Conservation (phyloP, 2,113 vertebrate genomes). For the Atlantisia rogersi region DNA sequence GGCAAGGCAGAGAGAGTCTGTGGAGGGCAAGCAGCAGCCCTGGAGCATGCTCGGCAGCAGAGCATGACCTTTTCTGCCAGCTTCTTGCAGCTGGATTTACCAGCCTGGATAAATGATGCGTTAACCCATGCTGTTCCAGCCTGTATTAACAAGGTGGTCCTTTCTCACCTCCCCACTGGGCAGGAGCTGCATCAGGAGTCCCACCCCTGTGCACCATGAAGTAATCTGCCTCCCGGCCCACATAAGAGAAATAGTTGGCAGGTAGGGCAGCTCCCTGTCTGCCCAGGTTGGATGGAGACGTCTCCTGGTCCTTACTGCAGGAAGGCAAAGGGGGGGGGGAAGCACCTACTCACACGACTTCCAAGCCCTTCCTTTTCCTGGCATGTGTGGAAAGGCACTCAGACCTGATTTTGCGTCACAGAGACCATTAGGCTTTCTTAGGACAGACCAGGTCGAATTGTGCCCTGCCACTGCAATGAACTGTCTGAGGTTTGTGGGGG, state of each 20-base stretch:
- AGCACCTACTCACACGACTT: neutral
- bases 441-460: neutral
- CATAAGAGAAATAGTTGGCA: neutral
- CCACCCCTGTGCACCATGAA: neutral
- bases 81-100: neutral
- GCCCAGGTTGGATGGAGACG: neutral
- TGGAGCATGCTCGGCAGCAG: fast-evolving
- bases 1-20: neutral
- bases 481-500: neutral
- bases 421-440: neutral
- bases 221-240: neutral
- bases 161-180: fast-evolving
- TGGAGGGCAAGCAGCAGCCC: neutral
- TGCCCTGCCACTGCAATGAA: neutral
- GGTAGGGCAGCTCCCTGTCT: neutral
- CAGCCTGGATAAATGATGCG: neutral
- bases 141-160: neutral
- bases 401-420: neutral
- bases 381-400: fast-evolving
- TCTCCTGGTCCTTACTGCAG: neutral
- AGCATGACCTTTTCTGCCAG: neutral
- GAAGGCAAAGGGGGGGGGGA: fast-evolving
- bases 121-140: fast-evolving
- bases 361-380: neutral
- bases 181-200: neutral